Base-by-base conservation (phyloP, 2,113 vertebrate species). In the Trogon melanurus region DNA sequence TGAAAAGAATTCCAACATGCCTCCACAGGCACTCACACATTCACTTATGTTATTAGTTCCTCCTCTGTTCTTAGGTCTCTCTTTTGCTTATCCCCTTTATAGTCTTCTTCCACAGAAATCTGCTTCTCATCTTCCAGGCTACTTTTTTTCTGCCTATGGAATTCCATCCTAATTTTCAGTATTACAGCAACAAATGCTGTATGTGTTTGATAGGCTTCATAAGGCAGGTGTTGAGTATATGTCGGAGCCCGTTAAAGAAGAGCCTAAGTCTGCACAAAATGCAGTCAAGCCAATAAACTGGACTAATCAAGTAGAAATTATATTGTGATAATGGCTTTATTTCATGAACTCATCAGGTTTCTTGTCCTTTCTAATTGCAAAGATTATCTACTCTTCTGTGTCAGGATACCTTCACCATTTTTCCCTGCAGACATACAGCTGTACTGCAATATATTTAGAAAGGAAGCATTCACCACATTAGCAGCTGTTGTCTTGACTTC, bases 401-500 rank as follows among this genome's bases (percentile, higher is more conserved):
- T 54, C 45, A 56, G 75, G 27, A 80, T 66, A 45, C 69, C 60
- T 32, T 84, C 21, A 62, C 32, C 7, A 11, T 61, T 79, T 80
- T 86, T 47, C 25, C 65, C 48, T 41, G 18, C 53, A 90, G 57
- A 38, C 27, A 26, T 10, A 12, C 1, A 72, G 12, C 26, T 44
- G 27, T 18, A n/a, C 18, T 54, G 53, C 75, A 51, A 16, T 72
- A 41, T 47, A 26, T 64, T 79, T 30, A 73, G 21, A 80, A 27
- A 2, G 17, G 64, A 80, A 87, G 13, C 51, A 36, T 90, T 89
- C 50, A 94, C 92, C 95, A 4, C 61, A 50, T 98, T 97, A 89
- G 96, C 88, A 17, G 89, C 32, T 30, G 62, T 65, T 78, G 73
- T 94, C 73, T 97, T 96, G 82, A 92, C 94, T 87, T 44, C 89